Base-by-base conservation (phyloP, 2,113 vertebrate species). In the Marcusenius ussheri region DNA sequence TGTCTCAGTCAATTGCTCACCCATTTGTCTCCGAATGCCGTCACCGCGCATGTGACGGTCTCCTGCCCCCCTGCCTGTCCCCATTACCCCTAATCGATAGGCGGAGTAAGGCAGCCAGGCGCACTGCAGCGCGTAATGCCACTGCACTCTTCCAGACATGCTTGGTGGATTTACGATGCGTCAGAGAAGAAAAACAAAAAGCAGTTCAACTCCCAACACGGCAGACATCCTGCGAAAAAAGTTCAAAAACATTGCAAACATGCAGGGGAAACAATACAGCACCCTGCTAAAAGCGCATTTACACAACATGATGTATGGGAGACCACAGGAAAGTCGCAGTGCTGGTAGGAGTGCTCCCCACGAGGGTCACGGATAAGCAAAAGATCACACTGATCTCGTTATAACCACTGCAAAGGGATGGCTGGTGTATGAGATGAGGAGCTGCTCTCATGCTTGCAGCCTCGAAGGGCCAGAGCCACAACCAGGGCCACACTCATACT, bases 1-100 rank as follows among this genome's bases (percentile, higher is more conserved):
- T 94, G 93, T 95, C 93, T 94, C 93, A 93, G 87, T 93, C 93
- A 93, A 94, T 95, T 94, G 94, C 90, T 91, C 90, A 90, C 56
- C 90, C 89, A 93, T 94, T 93, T 89, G 91, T 92, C 93, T 93
- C 62, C 84, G 58, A 90, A 74, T 50, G 50, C 89, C 56, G 53
- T 88, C 88, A 50, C 27, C 31, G 35, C 84, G 24, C 84, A 53
- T 15, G 21, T 39, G 51, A 62, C 80, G 87, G 90, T 70, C 89
- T 77, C 84, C 58, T 62, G n/a, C 89, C 56, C 74, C 27, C 46
- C 88, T 74, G 53, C 90, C 15, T 87, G 89, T 91, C 84, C 89
- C 93, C 91, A 93, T 94, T 93, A 94, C 49, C 80, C 62, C 42
- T 92, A 92, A 94, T 94, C 93, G 93, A 93, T 93, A 90, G 74